Percentiles rank a stretch among this genome's conserved stretches.
These are phyloP conservation scores for Gymnocheta viridis DNA, from an alignment of 2,888 invertebrate species.

Conservation along the genomic window DNA sequence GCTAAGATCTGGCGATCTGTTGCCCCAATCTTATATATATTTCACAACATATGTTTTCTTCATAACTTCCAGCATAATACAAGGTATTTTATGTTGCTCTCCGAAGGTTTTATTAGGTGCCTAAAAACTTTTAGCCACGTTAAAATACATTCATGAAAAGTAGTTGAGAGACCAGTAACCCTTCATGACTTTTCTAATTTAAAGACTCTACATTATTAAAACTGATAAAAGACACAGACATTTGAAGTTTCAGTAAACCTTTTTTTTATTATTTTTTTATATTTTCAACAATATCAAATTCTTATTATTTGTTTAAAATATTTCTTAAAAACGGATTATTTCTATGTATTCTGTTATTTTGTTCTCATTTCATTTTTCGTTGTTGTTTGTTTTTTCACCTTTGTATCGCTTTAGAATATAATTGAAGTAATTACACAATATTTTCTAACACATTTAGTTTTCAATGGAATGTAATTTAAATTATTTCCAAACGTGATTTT, in stretches of 20 bases:
- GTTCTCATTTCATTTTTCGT: neutral
- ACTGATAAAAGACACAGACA: neutral
- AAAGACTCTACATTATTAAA: constrained; percentile 33
- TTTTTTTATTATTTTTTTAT: neutral
- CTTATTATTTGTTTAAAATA: constrained; percentile 56
- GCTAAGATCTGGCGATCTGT: no score
- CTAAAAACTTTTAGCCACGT: constrained; percentile 26
- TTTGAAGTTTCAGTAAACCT: neutral
- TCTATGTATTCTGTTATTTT: no score
- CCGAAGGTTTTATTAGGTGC: no score
- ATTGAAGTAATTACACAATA: constrained; percentile 64
- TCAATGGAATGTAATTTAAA: constrained; percentile 63
- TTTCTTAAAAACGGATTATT: constrained; percentile 46
- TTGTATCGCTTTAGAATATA: constrained; percentile 8
- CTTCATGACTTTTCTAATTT: constrained; percentile 42
- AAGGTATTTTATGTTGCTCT: no score
- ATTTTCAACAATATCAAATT: constrained; percentile 45
- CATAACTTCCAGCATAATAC: no score
- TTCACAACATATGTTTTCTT: no score
- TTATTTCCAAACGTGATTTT: constrained; percentile 66
- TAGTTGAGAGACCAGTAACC: neutral
- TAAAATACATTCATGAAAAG: neutral
- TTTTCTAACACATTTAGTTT: constrained; percentile 64
- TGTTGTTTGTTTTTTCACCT: neutral
- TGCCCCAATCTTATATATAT: no score